Base-by-base conservation (phyloP, 2,797 vertebrate species). In the Mormyrops boulengeri region DNA sequence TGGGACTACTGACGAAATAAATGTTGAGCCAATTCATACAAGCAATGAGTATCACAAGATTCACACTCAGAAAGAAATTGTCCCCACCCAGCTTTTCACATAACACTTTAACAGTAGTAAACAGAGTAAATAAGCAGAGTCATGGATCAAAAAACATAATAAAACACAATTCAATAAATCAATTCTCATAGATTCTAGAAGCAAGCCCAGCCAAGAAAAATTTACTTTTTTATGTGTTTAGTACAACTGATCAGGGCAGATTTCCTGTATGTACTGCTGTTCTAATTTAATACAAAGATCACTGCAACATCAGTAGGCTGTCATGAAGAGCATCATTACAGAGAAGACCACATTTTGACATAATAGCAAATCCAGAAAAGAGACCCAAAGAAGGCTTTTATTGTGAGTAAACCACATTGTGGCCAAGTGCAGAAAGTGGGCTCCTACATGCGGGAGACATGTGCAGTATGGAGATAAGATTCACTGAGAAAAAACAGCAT, bases 381-480 rank as follows among this genome's bases (percentile, higher is more conserved):
- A 30, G 30, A 53, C 85, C 84, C 84, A 26, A 50, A 86, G 85
- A 55, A 55, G 34, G 22, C n/a, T 11, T 53, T 17, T 8, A 86
- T 53, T 86, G 6, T 86, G 85, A 55, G 26, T 30, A 34, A 22
- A 14, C 49, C 84, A 52, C 22, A 53, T 53, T 34, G 85, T 86
- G 26, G 50, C 49, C 22, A 53, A 86, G 85, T 52, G 49, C 85
- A 17, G 26, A 86, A 53, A 53, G 85, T 86, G 52, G 86, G 53
- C 50, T 38, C 85, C 52, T 9, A 87, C 52, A 41, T 87, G 19
- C 2, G 26, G 34, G 86, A 87, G 86, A 57, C 55, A n/a, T 55
- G 55, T 87, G 86, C 34, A 34, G 38, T 60, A 41, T 53, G 26
- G n/a, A 55, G 85, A 87, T 87, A 87, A 87, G 85, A 87, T 87